Conservation (phyloP, 2,888 invertebrate genomes). For the Ectemnius cavifrons region DNA sequence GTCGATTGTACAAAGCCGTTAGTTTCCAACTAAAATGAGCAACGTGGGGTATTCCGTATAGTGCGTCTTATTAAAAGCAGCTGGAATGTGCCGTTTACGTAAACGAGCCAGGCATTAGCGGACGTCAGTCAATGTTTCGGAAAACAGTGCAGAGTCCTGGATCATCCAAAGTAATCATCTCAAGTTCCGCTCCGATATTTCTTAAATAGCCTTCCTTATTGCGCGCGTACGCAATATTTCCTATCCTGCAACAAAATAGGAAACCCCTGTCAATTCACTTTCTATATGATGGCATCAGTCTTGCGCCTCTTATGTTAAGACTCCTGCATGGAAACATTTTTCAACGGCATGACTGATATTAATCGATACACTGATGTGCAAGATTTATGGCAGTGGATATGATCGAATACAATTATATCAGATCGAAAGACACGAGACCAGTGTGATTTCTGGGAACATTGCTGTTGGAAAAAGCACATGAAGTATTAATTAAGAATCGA, state of each 20-base stretch:
- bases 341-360: background rate
- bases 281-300: background rate
- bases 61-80: slow-evolving; percentile 67
- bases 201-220: slow-evolving; percentile 58
- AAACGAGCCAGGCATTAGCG: slow-evolving; percentile 56
- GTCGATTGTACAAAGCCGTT: slow-evolving; percentile 42
- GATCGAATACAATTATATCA: no score
- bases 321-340: background rate
- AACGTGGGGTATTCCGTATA: slow-evolving; percentile 39
- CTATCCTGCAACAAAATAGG: slow-evolving; percentile 75
- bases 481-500: slow-evolving; percentile 23
- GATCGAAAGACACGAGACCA: slow-evolving; percentile 25
- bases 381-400: slow-evolving; percentile 2
- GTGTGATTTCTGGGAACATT: slow-evolving; percentile 14
- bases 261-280: slow-evolving; percentile 16
- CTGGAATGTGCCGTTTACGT: slow-evolving; percentile 73
- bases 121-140: slow-evolving; percentile 64
- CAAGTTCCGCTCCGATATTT: slow-evolving; percentile 30
- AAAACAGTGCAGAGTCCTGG: slow-evolving; percentile 64
- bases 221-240: slow-evolving; percentile 72
- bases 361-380: background rate
- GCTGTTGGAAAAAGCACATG: slow-evolving; percentile 44
- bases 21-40: slow-evolving; percentile 47
- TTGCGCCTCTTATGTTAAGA: slow-evolving; percentile 22
- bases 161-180: slow-evolving; percentile 31